Evolutionary conservation across 2,888 invertebrate genomes (phyloP).

Genomic region (Melinopterus prodromus): DNA sequence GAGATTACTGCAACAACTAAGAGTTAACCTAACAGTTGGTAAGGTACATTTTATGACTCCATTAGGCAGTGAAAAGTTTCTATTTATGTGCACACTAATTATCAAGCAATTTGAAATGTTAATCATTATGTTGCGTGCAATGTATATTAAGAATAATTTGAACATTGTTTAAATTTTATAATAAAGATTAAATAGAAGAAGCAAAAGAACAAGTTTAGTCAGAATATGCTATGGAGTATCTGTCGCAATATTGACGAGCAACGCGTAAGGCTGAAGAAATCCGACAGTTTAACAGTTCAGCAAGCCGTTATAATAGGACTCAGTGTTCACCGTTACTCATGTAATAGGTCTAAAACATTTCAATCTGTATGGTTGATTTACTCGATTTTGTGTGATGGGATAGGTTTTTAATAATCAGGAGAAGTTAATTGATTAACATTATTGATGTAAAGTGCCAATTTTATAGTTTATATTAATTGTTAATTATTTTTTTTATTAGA

Average conservation of each 20-base stretch:
- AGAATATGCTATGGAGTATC: too few relatives aligned
- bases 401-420: too few relatives aligned
- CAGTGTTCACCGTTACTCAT: neutral
- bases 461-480: too few relatives aligned
- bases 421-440: too few relatives aligned
- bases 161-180: neutral
- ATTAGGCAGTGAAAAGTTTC: neutral
- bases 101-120: neutral
- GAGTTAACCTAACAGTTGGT: neutral
- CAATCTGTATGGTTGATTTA: neutral
- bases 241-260: neutral
- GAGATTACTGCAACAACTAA: neutral
- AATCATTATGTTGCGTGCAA: neutral
- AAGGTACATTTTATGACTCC: neutral
- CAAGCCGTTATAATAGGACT: neutral
- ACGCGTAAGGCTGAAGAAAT: neutral
- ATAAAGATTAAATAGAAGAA: neutral
- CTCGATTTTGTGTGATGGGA: neutral
- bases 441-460: too few relatives aligned
- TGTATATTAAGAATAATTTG: neutral
- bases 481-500: too few relatives aligned
- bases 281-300: neutral
- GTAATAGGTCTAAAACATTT: neutral
- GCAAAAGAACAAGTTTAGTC: neutral
- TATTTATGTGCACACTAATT: neutral